Evolutionary conservation across 2,113 vertebrate genomes (phyloP).

Genomic region (Cettia cetti): DNA sequence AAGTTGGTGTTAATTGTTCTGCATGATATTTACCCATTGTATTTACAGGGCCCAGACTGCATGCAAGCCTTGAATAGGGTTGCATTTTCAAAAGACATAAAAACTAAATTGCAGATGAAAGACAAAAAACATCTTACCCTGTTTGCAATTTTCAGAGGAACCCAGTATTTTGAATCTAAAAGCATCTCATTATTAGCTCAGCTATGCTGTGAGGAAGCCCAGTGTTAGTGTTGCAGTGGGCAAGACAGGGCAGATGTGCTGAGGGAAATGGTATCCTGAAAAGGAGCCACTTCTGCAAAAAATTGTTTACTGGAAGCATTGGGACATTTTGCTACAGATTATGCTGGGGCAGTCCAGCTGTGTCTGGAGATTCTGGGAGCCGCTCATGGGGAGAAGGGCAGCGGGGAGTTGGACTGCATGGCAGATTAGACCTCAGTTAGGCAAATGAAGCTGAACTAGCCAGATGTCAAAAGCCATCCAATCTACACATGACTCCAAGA

Average conservation of each 20-base stretch:
- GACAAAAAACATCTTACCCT: background rate
- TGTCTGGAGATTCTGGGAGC: background rate
- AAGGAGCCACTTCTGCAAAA: background rate
- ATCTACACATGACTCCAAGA: background rate
- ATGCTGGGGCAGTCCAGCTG: background rate
- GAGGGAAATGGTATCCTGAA: background rate
- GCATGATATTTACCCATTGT: background rate
- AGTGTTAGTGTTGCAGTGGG: background rate
- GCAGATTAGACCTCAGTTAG: background rate
- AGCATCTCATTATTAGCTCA: background rate
- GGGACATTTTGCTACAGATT: background rate
- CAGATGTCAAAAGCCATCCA: background rate
- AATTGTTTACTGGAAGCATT: background rate
- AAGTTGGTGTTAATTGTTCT: background rate
- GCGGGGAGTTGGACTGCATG: background rate
- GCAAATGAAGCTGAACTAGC: constrained; percentile 9
- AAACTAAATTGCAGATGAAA: background rate
- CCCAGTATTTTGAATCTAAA: background rate
- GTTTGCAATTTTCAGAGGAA: background rate
- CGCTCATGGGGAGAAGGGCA: accelerated
- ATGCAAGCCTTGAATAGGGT: background rate
- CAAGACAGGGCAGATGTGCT: background rate
- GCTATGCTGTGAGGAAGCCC: background rate
- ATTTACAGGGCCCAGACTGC: background rate
- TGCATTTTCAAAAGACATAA: background rate